Evolutionary conservation across 2,113 vertebrate species (phyloP), one percentile per base, ranked within the genome.

Genomic region (Dendropsophus ebraccatus): DNA sequence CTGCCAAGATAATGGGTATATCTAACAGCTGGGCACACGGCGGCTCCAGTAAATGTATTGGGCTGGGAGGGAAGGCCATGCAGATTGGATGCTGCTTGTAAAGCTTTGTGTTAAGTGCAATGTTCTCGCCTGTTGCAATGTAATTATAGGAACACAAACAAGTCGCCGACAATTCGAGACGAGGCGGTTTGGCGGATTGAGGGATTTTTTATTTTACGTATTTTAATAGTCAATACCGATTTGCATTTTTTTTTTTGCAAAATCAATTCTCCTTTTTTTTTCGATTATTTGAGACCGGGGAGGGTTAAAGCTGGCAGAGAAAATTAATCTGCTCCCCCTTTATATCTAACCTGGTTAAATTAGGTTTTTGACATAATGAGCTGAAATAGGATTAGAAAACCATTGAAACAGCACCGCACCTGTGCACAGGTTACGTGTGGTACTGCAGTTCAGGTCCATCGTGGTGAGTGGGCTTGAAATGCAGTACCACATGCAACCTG

Each of bases 1-100:
- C 91, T 90, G 88, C 92, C 87, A 89, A 90, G 92, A 92, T 90
- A 91, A 90, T 85, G 90, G 92, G 92, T 89, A 88, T 84, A 81
- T 85, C 0, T 5, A 90, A 88, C 88, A 87, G 84, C 87, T 73
- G 91, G 91, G 92, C 90, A 90, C 67, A 54, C 4, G 10, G 54
- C 54, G 80, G 89, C 87, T 87, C 88, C 86, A 87, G 80, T 87
- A 91, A 72, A 88, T 90, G 88, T 78, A 87, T 75, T 69, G 60
- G 41, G 41, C 28, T 32, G 30, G n/a, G n/a, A 32, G 52, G 49
- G 54, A 52, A 81, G 62, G 56, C 28, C 49, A 80, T 62, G 23
- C 54, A 41, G 54, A 80, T 62, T 62, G 52, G 37, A 45, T 30
- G 75, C 50, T 2, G 25, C 25, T 54, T 50, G 75, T 54, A 21